Base-by-base conservation (phyloP, 1,140 invertebrate species). In the Ostrea denselamellosa region DNA sequence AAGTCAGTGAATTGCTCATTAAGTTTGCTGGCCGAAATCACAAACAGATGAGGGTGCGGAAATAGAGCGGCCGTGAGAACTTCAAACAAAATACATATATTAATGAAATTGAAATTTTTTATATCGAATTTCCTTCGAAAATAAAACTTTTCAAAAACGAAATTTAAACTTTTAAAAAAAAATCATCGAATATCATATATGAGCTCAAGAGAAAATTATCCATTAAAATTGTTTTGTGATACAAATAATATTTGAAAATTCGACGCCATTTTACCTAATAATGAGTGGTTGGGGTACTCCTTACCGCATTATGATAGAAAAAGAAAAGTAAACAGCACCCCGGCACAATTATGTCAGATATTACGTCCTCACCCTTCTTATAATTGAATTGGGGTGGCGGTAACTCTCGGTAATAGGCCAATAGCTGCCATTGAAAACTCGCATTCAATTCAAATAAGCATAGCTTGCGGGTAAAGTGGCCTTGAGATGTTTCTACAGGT, bases 371-470 rank as follows among this genome's bases (percentile, higher is more conserved):
- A 22, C 28, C 68, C 25, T 17, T 62, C 25, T 34, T 77, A 28
- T 77, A 77, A 34, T 25, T 77, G 68, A 77, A 77, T 77, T 14
- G 25, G 22, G 56, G 68, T 77, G 68, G 14, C 68, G 68, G 28
- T 12, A 14, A 77, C 25, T 25, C 22, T 10, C 22, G 14, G 28
- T 77, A 77, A 77, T 77, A 77, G 28, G 12, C 68, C 68, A 34
- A 34, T 77, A 77, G 25, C 68, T 77, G 68, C 68, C 68, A 77
- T 77, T 77, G 25, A 77, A 68, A 77, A 34, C 14, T 77, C 22
- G 68, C 68, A 28, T 77, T 34, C 28, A 77, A 77, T 77, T 77
- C 68, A 77, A 77, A 77, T 77, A 77, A 77, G 68, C 68, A 77
- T 77, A 77, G 68, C 68, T 34, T 28, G 68, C 68, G 68, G 68